Evolutionary conservation across 2,797 vertebrate species (phyloP), one percentile per base, ranked within the genome.

Genomic region (Notolepis coatsorum): DNA sequence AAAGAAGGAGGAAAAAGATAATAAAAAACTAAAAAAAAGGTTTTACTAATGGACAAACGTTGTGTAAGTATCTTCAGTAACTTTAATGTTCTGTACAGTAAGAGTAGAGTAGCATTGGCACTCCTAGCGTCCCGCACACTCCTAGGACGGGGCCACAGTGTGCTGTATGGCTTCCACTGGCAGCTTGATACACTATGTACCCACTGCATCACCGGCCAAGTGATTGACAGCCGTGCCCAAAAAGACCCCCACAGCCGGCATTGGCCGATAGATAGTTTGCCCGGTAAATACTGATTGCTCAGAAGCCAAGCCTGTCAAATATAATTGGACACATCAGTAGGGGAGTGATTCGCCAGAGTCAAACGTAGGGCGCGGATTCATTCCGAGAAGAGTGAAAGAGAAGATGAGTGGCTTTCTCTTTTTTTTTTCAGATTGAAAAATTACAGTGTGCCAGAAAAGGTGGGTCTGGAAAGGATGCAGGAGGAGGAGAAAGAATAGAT

Each of bases 241-340:
- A n/a, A n/a, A n/a, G n/a, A n/a, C n/a, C n/a, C n/a, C 58, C 63
- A 10, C 45, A 49, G 41, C 10, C 7, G 7, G 7, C 37, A 28
- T 64, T 63, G 71, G 77, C n/a, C 66, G 54, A 38, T 13, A 37
- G 45, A 54, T 59, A 60, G 68, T 69, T 69, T 13, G 61, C 51
- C 73, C n/a, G 55, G 73, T 72, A 74, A 80, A 81, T 68, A 79
- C 77, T 33, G 51, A 28, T 48, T 54, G 50, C 30, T 4, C 17
- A 10, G 54, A 59, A 42, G 63, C 58, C 23, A 45, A n/a, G 76
- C 75, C 71, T 4, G 43, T 75, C 61, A 69, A 70, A 73, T 71
- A 67, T 81, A 76, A 80, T 80, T 78, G 68, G 71, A 64, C 63
- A 77, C 61, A 75, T 71, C 39, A 10, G 65, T 45, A 60, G 28